A percentile compares a stretch with the other conserved stretches of the same genome.
phyloP scores from a whole-genome alignment of 2,888 invertebrate genomes.

The Ctena decussata region DNA sequence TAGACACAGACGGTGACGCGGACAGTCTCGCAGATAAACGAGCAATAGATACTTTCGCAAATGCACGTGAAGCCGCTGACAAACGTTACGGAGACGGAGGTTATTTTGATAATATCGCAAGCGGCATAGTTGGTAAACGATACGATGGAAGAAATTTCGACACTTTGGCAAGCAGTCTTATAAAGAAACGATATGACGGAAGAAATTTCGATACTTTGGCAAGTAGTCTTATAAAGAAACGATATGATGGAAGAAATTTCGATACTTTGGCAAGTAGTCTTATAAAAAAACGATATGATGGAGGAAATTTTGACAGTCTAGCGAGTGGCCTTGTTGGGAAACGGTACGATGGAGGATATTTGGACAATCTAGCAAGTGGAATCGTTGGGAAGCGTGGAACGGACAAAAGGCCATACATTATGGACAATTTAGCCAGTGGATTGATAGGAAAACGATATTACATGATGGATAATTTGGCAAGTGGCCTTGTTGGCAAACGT shows the following conservation, averaged over 20 bases:
- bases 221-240: not conserved
- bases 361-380: conserved; percentile 38
- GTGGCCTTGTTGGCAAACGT: conserved; percentile 10
- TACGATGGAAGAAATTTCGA: conserved; percentile 27
- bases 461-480: not conserved
- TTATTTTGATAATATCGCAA: conserved; percentile 4
- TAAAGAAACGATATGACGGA: too few relatives aligned
- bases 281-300: conserved; percentile 30
- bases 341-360: conserved; percentile 21
- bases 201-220: not conserved
- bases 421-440: conserved; percentile 13
- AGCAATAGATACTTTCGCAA: conserved; percentile 11
- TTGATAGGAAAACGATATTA: conserved; percentile 1
- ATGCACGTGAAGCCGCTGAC: conserved; percentile 24
- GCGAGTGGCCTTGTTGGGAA: conserved; percentile 30
- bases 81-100: conserved; percentile 25
- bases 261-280: conserved; percentile 31
- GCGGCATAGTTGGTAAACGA: conserved; percentile 31
- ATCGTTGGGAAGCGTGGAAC: conserved; percentile 28
- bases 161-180: conserved; percentile 32
- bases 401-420: not conserved
- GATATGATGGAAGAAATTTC: conserved; percentile 15
- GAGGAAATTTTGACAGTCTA: conserved; percentile 3
- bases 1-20: not conserved
- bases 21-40: not conserved